Percentiles rank a stretch among this genome's conserved stretches.
Conservation (phyloP, 2,113 vertebrate species). For the Carassius carassius region DNA sequence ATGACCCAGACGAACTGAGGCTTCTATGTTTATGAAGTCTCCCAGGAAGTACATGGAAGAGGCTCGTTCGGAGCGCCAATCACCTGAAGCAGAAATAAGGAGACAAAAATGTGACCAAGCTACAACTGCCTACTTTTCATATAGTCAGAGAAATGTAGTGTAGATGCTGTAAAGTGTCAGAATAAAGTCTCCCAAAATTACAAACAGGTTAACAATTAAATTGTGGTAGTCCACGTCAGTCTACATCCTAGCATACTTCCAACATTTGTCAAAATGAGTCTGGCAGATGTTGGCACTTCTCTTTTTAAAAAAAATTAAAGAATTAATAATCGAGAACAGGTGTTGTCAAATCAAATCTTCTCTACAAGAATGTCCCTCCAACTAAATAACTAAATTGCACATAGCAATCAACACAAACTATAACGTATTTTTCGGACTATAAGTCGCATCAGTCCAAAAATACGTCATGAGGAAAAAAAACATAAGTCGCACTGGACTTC, state of each 20-base stretch:
- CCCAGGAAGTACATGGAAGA: slow-evolving; percentile 67
- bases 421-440: too few relatives aligned
- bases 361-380: not conserved
- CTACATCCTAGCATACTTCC: not conserved
- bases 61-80: slow-evolving; percentile 65
- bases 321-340: not conserved
- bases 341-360: not conserved
- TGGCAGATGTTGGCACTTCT: not conserved
- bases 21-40: slow-evolving; percentile 66
- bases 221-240: not conserved
- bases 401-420: not conserved
- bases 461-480: too few relatives aligned
- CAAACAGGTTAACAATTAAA: not conserved
- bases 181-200: not conserved
- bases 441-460: too few relatives aligned
- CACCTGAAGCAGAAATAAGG: slow-evolving; percentile 59
- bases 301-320: not conserved
- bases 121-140: not conserved
- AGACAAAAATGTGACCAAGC: not conserved
- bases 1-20: slow-evolving; percentile 59
- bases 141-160: not conserved
- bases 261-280: not conserved
- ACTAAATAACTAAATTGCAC: too few relatives aligned
- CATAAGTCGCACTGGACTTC: too few relatives aligned
- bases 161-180: not conserved